These are phyloP conservation scores for Gracilinanus agilis DNA, from an alignment of 2,113 vertebrate species.

Conservation along the genomic window DNA sequence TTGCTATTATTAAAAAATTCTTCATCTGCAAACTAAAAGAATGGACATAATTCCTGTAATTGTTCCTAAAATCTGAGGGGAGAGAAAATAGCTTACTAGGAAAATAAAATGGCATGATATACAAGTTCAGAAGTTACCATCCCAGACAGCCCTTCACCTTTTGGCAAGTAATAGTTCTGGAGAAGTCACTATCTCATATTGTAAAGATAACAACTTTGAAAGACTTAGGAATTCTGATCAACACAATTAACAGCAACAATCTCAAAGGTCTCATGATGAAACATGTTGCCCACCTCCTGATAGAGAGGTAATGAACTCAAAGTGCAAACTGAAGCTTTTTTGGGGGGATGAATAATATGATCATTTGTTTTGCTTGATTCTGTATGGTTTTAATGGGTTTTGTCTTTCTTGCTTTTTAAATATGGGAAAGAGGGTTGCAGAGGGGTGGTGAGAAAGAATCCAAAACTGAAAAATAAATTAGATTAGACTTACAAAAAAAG, in stretches of 20 bases:
- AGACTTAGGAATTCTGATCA: neutral
- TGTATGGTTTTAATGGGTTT: neutral
- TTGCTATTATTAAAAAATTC: conserved; percentile 38
- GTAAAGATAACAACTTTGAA: neutral
- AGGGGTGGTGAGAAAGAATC: neutral
- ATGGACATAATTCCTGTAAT: conserved; percentile 51
- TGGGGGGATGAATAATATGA: neutral
- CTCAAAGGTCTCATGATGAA: neutral
- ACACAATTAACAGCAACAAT: neutral
- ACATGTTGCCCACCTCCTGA: neutral
- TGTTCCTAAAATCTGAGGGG: conserved; percentile 48
- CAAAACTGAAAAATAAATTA: neutral
- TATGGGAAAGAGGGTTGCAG: neutral
- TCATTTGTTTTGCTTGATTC: neutral
- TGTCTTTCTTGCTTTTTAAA: neutral
- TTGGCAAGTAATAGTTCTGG: neutral
- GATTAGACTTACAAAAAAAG: neutral
- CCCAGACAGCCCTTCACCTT: neutral
- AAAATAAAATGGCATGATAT: neutral
- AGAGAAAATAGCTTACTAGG: conserved; percentile 39
- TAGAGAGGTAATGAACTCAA: neutral
- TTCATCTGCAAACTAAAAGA: conserved; percentile 43
- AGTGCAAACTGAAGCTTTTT: neutral
- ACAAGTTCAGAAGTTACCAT: neutral
- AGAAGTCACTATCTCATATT: neutral